A percentile compares a stretch with the other conserved stretches of the same genome.
phyloP scores from a whole-genome alignment of 2,797 vertebrate species.

The Pseudomugil gertrudae region DNA sequence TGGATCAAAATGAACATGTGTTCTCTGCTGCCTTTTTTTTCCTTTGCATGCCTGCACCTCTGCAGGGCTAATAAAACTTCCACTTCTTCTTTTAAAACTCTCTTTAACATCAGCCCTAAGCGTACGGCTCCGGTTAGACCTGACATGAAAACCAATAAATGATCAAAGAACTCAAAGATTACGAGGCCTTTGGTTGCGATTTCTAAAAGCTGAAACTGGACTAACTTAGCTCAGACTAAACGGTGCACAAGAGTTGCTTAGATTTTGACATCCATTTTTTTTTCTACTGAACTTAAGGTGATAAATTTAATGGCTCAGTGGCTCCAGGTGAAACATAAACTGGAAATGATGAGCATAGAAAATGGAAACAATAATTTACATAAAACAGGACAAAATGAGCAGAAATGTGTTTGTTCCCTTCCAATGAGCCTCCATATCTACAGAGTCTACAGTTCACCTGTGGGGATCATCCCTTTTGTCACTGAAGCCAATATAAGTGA shows the following conservation, averaged over 20 bases:
- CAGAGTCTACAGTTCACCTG: slow-evolving; percentile 8
- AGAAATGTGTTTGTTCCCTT: not conserved
- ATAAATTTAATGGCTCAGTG: slow-evolving; percentile 21
- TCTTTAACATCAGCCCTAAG: slow-evolving; percentile 9
- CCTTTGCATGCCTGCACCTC: slow-evolving; percentile 20
- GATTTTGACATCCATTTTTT: slow-evolving; percentile 41
- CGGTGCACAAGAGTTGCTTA: slow-evolving; percentile 17
- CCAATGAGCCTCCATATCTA: not conserved
- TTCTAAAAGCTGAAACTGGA: not conserved
- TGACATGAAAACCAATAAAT: slow-evolving; percentile 27
- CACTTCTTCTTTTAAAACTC: slow-evolving; percentile 10
- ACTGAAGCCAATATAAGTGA: slow-evolving; percentile 1
- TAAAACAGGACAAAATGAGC: not conserved
- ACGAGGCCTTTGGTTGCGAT: not conserved
- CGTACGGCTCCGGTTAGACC: slow-evolving; percentile 24
- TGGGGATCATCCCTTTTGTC: slow-evolving; percentile 13
- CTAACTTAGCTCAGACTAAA: slow-evolving; percentile 32
- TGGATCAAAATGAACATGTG: slow-evolving; percentile 57
- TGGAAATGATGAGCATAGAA: slow-evolving; percentile 17
- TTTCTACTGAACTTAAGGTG: slow-evolving; percentile 44
- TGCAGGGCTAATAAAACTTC: slow-evolving; percentile 18
- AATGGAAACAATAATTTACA: slow-evolving; percentile 26
- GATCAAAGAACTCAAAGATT: slow-evolving; percentile 12
- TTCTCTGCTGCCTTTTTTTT: not conserved
- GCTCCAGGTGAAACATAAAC: slow-evolving; percentile 43